Evolutionary conservation across 2,797 vertebrate genomes (phyloP), one percentile per base, ranked within the genome.

Genomic region (Saxicola maurus): DNA sequence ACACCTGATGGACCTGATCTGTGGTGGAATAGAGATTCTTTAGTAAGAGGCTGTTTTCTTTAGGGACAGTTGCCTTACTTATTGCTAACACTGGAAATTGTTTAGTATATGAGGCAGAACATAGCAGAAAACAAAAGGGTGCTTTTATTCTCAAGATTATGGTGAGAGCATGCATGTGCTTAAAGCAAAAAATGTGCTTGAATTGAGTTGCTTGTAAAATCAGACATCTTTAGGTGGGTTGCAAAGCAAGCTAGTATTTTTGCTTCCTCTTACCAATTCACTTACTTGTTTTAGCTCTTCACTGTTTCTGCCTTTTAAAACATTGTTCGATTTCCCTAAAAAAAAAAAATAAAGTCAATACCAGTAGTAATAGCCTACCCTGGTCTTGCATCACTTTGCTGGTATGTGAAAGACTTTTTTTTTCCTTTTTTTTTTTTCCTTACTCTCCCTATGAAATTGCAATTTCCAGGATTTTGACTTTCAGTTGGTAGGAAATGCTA

Each of bases 191-290:
- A 91, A 55, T 33, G 21, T 56, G 30, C 64, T 74, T 79, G 45
- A 76, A 35, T 62, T 76, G 60, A 83, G 42, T 88, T 91, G 53
- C 67, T 86, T 93, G 43, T 85, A 91, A 90, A 92, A 84, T 67
- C 64, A 62, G 82, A 21, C 48, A 40, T 82, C 30, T 79, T 74
- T 76, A 82, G 69, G 24, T 69, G 71, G 13, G 10, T 71, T 91
- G 73, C 57, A 82, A 61, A 67, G 62, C 49, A 35, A 79, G 38
- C 35, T 64, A 31, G 13, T 55, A 57, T 64, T 91, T 82, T 53
- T 92, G 7, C 57, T 40, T 86, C 82, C 49, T 57, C 45, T 42
- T 82, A 27, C 28, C 42, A 49, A 11, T 53, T 89, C 33, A 13
- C 31, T 82, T 82, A 40, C 23, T 82, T 1, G 2, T 87, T 78